Evolutionary conservation across 1,140 invertebrate species (phyloP).

Genomic region (Laupala kohalensis): DNA sequence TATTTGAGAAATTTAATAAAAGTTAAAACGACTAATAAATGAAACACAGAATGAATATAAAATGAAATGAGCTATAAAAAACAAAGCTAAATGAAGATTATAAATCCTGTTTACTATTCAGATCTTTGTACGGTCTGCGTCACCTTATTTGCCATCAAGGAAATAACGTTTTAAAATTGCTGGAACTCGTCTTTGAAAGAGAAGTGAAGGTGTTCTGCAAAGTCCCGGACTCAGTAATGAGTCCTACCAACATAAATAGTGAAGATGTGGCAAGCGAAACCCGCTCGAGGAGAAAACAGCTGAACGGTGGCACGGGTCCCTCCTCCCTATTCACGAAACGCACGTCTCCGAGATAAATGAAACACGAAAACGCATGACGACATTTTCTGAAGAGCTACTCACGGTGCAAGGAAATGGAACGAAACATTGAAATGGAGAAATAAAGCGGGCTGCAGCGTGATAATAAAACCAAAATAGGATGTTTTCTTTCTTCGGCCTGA

Average conservation of each 20-base stretch:
- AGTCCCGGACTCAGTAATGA: background rate
- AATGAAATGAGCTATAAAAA: no score
- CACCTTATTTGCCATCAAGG: no score
- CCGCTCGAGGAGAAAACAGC: background rate
- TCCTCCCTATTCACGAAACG: background rate
- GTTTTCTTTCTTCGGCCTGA: background rate
- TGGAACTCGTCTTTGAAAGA: no score
- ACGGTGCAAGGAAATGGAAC: background rate
- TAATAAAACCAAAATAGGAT: background rate
- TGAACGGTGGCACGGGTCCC: background rate
- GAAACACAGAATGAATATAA: no score
- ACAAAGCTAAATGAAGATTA: no score
- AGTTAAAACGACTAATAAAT: no score
- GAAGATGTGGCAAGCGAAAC: background rate
- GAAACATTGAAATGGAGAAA: no score
- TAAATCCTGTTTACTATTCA: no score
- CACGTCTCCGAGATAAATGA: background rate
- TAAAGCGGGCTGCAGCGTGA: background rate
- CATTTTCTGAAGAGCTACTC: background rate
- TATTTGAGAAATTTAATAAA: no score
- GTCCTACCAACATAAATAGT: background rate
- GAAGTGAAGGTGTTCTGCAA: background rate
- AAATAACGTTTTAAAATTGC: no score
- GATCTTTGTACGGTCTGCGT: no score
- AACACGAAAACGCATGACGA: background rate